Evolutionary conservation across 2,888 invertebrate species (phyloP).

Genomic region (Allygus modestus): DNA sequence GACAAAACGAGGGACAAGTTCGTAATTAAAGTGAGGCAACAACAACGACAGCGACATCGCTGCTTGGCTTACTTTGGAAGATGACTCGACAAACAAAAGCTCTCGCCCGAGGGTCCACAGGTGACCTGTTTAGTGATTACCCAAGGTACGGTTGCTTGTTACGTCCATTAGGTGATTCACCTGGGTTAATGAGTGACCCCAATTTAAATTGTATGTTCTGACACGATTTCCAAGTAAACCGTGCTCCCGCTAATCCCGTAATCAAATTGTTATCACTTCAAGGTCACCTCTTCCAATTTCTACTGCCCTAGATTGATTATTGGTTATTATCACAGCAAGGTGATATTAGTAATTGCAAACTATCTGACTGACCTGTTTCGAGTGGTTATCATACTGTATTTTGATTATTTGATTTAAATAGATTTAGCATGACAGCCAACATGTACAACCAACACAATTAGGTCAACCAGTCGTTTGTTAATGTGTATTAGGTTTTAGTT

Average conservation of each 20-base stretch:
- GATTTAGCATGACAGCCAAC: no score
- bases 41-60: not conserved
- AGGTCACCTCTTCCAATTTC: not conserved
- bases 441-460: no score
- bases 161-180: not conserved
- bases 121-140: not conserved
- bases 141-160: not conserved
- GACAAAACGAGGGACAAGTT: slow-evolving; percentile 9
- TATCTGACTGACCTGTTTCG: no score
- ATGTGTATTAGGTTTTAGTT: no score
- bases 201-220: not conserved
- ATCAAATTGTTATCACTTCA: not conserved
- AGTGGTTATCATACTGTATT: no score
- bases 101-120: not conserved
- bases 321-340: no score
- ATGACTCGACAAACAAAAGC: slow-evolving; percentile 7
- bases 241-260: not conserved
- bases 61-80: not conserved
- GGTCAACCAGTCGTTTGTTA: no score
- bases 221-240: not conserved
- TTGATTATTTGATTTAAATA: no score
- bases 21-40: not conserved
- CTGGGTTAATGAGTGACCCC: not conserved
- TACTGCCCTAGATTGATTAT: not conserved
- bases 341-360: no score